Evolutionary conservation across 2,113 vertebrate genomes (phyloP), one percentile per base, ranked within the genome.

Genomic region (Calcarius ornatus): DNA sequence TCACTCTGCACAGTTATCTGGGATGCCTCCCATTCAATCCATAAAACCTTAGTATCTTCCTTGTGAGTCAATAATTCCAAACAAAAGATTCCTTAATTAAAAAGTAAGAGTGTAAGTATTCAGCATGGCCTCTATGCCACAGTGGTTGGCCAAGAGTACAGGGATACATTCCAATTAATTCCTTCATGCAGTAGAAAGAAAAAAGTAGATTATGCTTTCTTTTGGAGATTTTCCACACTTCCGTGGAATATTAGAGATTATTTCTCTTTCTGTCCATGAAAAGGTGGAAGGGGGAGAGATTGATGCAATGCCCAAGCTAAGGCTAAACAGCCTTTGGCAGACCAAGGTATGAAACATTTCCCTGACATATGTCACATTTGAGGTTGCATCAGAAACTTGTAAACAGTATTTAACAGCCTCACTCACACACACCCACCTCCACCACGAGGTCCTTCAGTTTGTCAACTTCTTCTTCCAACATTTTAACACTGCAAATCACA

Each of bases 391-490:
- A 89, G 77, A 40, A 81, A 72, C 23, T 4, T 42, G 17, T 28
- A 43, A 7, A 30, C 2, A 11, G 15, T 35, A 60, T 80, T 69
- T 42, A 81, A 43, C 2, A 31, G 47, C 35, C 50, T 89, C 76
- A 60, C 47, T 68, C 5, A 8, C 90, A 88, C 45, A 69, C 60
- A 96, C 75, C 31, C 95, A 99, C 99, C 99, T 99, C 97, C 72
- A 97, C 81, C 59, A 99, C 81, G 35, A 99, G 97, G 92, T 97
- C 97, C 90, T 97, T 98, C 43, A 99, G 97, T 88, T 97, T 98
- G 95, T 60, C 75, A 92, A 99, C 97, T 96, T 99, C 98, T 94
- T 98, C 98, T 97, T 96, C 97, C 94, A 99, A 89, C 91, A 98
- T 98, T 93, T 96, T 97, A 61, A 97, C 97, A 68, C 92, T 98